phyloP scores from a whole-genome alignment of 2,888 invertebrate genomes.

The Magallana nippona region DNA sequence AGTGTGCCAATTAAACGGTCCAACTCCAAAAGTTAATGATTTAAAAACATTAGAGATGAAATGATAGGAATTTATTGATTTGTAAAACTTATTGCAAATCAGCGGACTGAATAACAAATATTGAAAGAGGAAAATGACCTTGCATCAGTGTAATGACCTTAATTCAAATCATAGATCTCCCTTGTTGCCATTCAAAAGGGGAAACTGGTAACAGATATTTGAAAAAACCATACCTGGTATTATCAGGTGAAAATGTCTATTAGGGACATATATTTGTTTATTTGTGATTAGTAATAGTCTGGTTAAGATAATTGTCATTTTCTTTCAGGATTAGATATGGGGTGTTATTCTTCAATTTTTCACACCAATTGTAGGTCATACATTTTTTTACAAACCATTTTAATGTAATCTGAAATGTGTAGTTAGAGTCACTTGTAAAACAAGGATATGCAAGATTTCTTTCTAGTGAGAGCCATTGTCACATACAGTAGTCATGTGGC shows the following conservation, averaged over 20 bases:
- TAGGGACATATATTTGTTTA: background rate
- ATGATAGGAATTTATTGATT: too few species aligned
- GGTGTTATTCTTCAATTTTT: too few species aligned
- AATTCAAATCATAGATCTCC: background rate
- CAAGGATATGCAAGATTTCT: slow-evolving; percentile 29
- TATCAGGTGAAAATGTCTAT: too few species aligned
- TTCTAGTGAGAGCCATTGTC: slow-evolving; percentile 23
- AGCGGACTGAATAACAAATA: too few species aligned
- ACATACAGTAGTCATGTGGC: background rate
- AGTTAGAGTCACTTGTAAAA: background rate
- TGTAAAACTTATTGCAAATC: too few species aligned
- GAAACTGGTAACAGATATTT: slow-evolving; percentile 17
- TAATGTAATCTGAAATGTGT: too few species aligned
- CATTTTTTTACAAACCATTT: too few species aligned
- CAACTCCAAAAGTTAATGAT: background rate
- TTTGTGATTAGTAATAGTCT: background rate
- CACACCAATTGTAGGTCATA: too few species aligned
- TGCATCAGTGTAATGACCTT: background rate
- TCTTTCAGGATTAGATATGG: too few species aligned
- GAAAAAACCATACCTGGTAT: background rate
- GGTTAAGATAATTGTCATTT: too few species aligned
- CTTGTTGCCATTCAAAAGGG: background rate
- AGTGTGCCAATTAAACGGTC: too few species aligned
- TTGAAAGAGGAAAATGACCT: too few species aligned
- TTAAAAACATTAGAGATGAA: background rate